phyloP scores from a whole-genome alignment of 2,888 invertebrate species.

The Lycophotia porphyrea region DNA sequence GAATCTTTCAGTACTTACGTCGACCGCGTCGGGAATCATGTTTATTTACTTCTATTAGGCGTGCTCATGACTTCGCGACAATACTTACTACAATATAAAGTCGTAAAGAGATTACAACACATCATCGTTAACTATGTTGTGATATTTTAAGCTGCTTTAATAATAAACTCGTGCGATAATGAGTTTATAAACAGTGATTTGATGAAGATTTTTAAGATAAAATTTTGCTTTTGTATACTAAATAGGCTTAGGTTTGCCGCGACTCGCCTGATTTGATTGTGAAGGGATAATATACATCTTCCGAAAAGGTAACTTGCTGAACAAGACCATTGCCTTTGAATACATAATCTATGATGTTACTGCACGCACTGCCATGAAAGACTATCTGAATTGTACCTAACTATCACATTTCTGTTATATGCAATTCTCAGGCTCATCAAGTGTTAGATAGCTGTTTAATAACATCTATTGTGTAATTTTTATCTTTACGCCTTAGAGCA shows the following conservation, averaged over 20 bases:
- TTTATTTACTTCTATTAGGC: constrained; percentile 39
- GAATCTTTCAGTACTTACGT: constrained; percentile 52
- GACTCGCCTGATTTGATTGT: not conserved
- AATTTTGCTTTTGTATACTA: not conserved
- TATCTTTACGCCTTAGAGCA: too few relatives aligned
- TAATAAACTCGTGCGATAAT: constrained; percentile 27
- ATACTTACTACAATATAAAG: constrained; percentile 8
- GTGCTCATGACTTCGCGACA: constrained; percentile 13
- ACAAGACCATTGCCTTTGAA: not conserved
- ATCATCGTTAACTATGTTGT: constrained; percentile 11
- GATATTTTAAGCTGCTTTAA: constrained; percentile 22
- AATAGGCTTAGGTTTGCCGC: not conserved
- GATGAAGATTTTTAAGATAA: constrained; percentile 8
- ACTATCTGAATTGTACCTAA: not conserved
- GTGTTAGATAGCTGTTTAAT: not conserved
- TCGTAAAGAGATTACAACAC: constrained; percentile 44
- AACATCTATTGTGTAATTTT: too few relatives aligned
- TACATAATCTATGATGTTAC: not conserved
- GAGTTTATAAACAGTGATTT: constrained; percentile 26
- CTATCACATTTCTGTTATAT: not conserved
- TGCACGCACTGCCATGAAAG: too few relatives aligned
- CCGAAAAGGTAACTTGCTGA: not conserved
- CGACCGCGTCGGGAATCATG: constrained; percentile 28
- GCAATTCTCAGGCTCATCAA: not conserved
- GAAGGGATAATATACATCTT: not conserved